Evolutionary conservation across 2,888 invertebrate genomes (phyloP).

Genomic region (Calameuta filiformis): DNA sequence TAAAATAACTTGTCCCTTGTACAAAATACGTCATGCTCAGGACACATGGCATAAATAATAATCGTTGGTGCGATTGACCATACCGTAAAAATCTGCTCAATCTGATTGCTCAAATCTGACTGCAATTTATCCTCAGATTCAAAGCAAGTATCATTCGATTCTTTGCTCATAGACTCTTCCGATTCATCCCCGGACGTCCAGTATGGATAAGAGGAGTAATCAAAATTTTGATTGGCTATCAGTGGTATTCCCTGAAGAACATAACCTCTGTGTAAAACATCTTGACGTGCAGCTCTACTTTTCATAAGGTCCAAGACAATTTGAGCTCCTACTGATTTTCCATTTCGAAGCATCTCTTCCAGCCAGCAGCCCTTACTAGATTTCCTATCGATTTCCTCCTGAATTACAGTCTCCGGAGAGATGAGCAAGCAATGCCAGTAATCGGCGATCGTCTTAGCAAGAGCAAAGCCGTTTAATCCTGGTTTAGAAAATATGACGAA

Average conservation of each 20-base stretch:
- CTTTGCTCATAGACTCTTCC: slow-evolving; percentile 33
- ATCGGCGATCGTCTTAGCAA: slow-evolving; percentile 71
- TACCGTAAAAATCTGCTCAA: slow-evolving; percentile 45
- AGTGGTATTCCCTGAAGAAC: slow-evolving; percentile 75
- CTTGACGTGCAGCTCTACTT: slow-evolving; percentile 67
- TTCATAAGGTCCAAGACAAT: slow-evolving; percentile 69
- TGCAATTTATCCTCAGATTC: slow-evolving; percentile 19
- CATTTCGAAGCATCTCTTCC: slow-evolving; percentile 70
- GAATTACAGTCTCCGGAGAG: slow-evolving; percentile 69
- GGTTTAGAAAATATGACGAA: slow-evolving; percentile 74
- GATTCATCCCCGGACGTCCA: slow-evolving; percentile 46
- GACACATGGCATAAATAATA: slow-evolving; percentile 70
- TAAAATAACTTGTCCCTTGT: slow-evolving; percentile 58
- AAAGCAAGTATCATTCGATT: slow-evolving; percentile 9
- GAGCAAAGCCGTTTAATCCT: slow-evolving; percentile 67
- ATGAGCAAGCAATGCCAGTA: slow-evolving; percentile 72
- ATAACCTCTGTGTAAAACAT: slow-evolving; percentile 73
- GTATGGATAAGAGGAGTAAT: slow-evolving; percentile 29
- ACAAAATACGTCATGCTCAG: slow-evolving; percentile 68
- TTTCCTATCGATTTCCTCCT: slow-evolving; percentile 71
- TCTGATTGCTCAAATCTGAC: slow-evolving; percentile 30
- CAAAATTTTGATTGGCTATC: slow-evolving; percentile 65
- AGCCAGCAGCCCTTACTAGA: slow-evolving; percentile 71
- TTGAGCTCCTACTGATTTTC: slow-evolving; percentile 68
- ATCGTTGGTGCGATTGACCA: slow-evolving; percentile 66